These are phyloP conservation scores for Gortyna flavago DNA, from an alignment of 2,888 invertebrate genomes.

Conservation along the genomic window DNA sequence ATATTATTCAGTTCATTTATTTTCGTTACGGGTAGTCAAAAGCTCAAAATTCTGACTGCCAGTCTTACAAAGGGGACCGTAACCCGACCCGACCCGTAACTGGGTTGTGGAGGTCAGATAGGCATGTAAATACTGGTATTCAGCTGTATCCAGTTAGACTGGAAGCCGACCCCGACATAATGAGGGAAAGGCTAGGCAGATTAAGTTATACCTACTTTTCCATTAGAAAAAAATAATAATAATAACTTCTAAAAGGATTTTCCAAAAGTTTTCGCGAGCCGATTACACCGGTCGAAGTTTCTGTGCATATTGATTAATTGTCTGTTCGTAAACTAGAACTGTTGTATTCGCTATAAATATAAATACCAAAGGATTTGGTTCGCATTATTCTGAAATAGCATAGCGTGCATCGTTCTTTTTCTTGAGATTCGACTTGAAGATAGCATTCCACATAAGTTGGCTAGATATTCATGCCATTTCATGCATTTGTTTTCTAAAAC, in stretches of 20 bases:
- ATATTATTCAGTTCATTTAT: no score
- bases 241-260: neutral
- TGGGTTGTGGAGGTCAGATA: neutral
- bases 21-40: neutral
- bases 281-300: neutral
- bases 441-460: conserved; percentile 8
- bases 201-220: neutral
- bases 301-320: neutral
- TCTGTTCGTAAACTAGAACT: neutral
- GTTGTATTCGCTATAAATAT: neutral
- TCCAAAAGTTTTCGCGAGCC: neutral
- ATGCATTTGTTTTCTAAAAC: neutral
- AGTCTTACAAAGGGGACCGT: neutral
- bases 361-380: neutral
- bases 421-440: conserved; percentile 8
- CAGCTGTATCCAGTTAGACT: neutral
- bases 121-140: neutral
- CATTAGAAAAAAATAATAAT: neutral
- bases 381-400: neutral
- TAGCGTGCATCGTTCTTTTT: conserved; percentile 3
- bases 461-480: neutral
- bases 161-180: neutral
- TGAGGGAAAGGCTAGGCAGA: neutral
- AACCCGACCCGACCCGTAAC: neutral
- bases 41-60: neutral